These are phyloP conservation scores for Scyliorhinus canicula DNA, from an alignment of 2,797 vertebrate genomes.

Conservation along the genomic window DNA sequence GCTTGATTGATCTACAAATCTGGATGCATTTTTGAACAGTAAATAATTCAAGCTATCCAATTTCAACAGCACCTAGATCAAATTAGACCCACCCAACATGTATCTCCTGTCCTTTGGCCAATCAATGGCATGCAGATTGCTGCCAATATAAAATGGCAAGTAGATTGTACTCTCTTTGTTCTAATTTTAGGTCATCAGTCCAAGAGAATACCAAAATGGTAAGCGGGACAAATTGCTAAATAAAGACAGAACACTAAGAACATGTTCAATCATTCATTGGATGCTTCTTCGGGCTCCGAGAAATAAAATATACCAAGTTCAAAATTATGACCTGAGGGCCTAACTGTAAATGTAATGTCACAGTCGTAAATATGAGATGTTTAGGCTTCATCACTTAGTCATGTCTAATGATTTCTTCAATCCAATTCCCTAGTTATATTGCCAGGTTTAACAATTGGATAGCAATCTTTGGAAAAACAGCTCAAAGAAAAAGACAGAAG, in stretches of 20 bases:
- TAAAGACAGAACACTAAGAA: background rate
- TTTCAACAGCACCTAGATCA: background rate
- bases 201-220: background rate
- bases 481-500: background rate
- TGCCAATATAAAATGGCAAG: background rate
- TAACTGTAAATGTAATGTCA: background rate
- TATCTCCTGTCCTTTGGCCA: background rate
- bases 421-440: background rate
- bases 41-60: background rate
- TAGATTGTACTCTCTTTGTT: background rate
- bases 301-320: background rate
- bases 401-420: background rate
- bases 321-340: background rate
- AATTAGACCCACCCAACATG: background rate
- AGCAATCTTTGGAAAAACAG: background rate
- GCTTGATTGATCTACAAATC: background rate
- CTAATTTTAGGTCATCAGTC: background rate
- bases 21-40: background rate
- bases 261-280: background rate
- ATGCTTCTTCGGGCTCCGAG: background rate
- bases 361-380: background rate
- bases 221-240: background rate
- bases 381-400: background rate
- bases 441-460: background rate
- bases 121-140: background rate